A percentile compares a stretch with the other conserved stretches of the same genome.
These are phyloP conservation scores for Xylophagus ater DNA, from an alignment of 2,888 invertebrate genomes.

Conservation along the genomic window DNA sequence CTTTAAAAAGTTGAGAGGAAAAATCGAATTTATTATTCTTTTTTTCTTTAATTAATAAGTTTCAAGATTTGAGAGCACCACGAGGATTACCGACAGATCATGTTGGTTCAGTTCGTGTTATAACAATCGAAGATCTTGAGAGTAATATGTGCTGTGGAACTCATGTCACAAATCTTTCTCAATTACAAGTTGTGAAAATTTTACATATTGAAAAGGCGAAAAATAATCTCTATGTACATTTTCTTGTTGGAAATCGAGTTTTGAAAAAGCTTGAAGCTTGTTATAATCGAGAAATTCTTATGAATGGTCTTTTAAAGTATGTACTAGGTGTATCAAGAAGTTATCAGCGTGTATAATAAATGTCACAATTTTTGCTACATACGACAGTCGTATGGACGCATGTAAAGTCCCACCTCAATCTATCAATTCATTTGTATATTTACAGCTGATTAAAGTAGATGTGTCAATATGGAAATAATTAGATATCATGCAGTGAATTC, in stretches of 20 bases:
- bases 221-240: slow-evolving; percentile 51
- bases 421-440: no score
- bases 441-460: no score
- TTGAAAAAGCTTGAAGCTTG: slow-evolving; percentile 48
- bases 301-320: slow-evolving; percentile 63
- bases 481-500: no score
- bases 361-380: no score
- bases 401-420: no score
- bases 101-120: slow-evolving; percentile 60
- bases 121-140: slow-evolving; percentile 65
- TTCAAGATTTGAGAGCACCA: slow-evolving; percentile 22
- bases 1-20: no score
- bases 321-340: no score
- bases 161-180: slow-evolving; percentile 63
- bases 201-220: slow-evolving; percentile 62
- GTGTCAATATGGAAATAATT: no score
- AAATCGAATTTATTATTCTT: not conserved
- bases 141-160: slow-evolving; percentile 83
- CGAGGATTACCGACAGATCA: slow-evolving; percentile 72
- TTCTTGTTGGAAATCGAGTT: slow-evolving; percentile 63
- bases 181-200: slow-evolving; percentile 56
- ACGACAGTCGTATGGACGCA: no score
- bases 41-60: slow-evolving; percentile 2
- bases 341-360: no score
- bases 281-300: slow-evolving; percentile 53